Base-by-base conservation (phyloP, 2,113 vertebrate genomes). In the Muntiacus reevesi region DNA sequence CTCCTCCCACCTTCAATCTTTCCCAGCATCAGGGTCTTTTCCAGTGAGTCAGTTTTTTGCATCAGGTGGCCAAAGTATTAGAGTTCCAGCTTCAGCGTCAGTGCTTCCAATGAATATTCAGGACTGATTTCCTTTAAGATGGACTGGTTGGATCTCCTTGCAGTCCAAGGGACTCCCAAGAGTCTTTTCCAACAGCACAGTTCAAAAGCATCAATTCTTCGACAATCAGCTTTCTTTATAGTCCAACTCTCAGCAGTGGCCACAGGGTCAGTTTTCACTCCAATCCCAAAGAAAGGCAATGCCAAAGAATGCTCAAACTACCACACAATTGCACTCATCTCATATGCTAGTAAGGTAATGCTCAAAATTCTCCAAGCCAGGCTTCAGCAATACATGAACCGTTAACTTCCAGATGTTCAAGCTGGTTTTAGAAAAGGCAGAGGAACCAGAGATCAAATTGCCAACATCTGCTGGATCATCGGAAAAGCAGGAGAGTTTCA, bases 381-480 rank as follows among this genome's bases (percentile, higher is more conserved):
- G 33, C 64, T 67, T n/a, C 16, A 67, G 64, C 16, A n/a, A 19
- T 67, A 67, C 8, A 8, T 67, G 33, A 67, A 67, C 64, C 2
- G 0, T 67, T 16, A 67, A n/a, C 4, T 67, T 19, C 33, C 33
- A 19, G 64, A 67, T 67, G 64, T 67, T 67, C 64, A 67, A 67
- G 7, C 33, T 67, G 64, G 62, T n/a, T n/a, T 67, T 67, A n/a
- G 8, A 67, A n/a, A 67, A n/a, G 64, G 64, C 64, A 67, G 64
- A 67, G 33, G 64, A 67, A 67, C 33, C 33, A 67, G 64, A 67
- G 33, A n/a, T 67, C 16, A n/a, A 67, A 67, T n/a, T 67, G 64
- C 33, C 64, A 67, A 67, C 16, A 19, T 67, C 16, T 0, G 2
- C 33, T 67, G 64, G 33, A 67, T 67, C 33, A 67, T n/a, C 0